These are phyloP conservation scores for Parasteatoda lunata DNA, from an alignment of 2,888 invertebrate genomes.

Conservation along the genomic window DNA sequence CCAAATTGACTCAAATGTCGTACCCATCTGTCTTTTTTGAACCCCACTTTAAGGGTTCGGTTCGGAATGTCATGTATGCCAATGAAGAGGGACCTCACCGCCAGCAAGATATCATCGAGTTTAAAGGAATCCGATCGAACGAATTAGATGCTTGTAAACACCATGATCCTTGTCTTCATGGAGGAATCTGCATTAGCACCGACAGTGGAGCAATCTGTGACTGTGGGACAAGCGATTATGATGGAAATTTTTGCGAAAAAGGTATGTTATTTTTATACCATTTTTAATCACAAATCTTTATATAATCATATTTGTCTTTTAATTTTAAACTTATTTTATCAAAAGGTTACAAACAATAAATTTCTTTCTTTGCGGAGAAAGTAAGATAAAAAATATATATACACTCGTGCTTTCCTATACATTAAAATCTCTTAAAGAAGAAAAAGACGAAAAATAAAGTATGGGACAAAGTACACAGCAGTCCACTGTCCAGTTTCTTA, in stretches of 20 bases:
- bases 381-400: neutral
- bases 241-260: constrained; percentile 95
- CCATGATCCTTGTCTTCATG: constrained; percentile 91
- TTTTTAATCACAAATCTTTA: too few relatives aligned
- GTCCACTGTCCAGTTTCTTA: too few relatives aligned
- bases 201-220: constrained; percentile 96
- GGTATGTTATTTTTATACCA: constrained; percentile 77
- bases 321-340: too few relatives aligned
- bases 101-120: constrained; percentile 89
- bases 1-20: constrained; percentile 86
- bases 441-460: neutral
- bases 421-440: neutral
- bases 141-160: constrained; percentile 87
- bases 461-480: too few relatives aligned
- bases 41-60: constrained; percentile 90
- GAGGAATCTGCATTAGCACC: constrained; percentile 95
- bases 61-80: constrained; percentile 89
- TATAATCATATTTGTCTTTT: too few relatives aligned
- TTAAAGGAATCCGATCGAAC: constrained; percentile 78
- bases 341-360: too few relatives aligned
- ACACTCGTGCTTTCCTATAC: neutral
- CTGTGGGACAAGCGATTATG: constrained; percentile 92
- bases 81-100: constrained; percentile 83
- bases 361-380: neutral
- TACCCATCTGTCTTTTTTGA: constrained; percentile 94